A percentile compares a stretch with the other conserved stretches of the same genome.
These are phyloP conservation scores for Platerodrilus igneus DNA, from an alignment of 2,888 invertebrate species.

Conservation along the genomic window DNA sequence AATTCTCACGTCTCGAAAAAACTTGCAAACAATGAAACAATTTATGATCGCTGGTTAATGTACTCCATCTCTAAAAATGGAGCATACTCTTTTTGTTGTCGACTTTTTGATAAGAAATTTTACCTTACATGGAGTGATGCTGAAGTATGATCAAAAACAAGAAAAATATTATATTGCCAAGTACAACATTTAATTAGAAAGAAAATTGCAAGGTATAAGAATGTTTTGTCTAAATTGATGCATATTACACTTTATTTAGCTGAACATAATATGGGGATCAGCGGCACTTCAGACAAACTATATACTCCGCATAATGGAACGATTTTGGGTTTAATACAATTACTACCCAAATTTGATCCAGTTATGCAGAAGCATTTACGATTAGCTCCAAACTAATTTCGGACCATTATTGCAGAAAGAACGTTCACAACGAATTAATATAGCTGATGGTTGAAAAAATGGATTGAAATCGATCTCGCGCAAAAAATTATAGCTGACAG, in stretches of 20 bases:
- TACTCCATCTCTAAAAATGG: too few relatives aligned
- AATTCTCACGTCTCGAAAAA: too few relatives aligned
- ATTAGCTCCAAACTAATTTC: slow-evolving; percentile 31
- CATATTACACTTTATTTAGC: slow-evolving; percentile 34
- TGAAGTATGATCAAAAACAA: too few relatives aligned
- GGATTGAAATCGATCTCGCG: too few relatives aligned
- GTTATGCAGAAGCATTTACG: slow-evolving; percentile 36
- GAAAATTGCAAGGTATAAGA: slow-evolving; percentile 27
- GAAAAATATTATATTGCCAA: slow-evolving; percentile 5
- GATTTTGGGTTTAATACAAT: slow-evolving; percentile 36
- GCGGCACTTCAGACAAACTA: slow-evolving; percentile 34
- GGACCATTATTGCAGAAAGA: slow-evolving; percentile 36
- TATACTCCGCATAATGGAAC: slow-evolving; percentile 37
- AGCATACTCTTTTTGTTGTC: too few relatives aligned
- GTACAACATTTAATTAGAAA: slow-evolving; percentile 7
- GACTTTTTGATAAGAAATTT: too few relatives aligned
- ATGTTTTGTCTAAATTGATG: slow-evolving; percentile 33
- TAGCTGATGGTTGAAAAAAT: too few relatives aligned
- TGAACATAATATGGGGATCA: slow-evolving; percentile 36
- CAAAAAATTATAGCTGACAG: too few relatives aligned
- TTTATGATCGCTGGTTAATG: too few relatives aligned
- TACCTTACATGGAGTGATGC: slow-evolving; percentile 5
- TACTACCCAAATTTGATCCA: too few relatives aligned
- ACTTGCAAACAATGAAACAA: too few relatives aligned
- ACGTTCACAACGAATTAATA: slow-evolving; percentile 40